phyloP scores from a whole-genome alignment of 2,113 vertebrate genomes.

The Phyllopteryx taeniolatus region DNA sequence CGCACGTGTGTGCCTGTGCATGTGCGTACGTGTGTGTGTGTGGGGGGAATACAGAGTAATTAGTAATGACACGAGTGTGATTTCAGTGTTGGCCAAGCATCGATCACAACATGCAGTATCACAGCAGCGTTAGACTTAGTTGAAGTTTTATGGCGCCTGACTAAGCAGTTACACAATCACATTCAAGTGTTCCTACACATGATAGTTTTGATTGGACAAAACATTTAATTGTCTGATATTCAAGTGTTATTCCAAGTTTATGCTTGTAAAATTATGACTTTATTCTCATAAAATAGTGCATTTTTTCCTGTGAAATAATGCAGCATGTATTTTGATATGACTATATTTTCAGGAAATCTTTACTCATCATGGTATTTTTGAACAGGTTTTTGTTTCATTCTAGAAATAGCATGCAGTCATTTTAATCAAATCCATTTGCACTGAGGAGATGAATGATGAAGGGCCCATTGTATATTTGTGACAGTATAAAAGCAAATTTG shows the following conservation, averaged over 20 bases:
- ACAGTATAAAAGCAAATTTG: neutral
- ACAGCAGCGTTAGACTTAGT: neutral
- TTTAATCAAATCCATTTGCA: neutral
- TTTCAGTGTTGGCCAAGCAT: conserved; percentile 67
- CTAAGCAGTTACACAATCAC: too few species aligned
- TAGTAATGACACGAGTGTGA: conserved; percentile 56
- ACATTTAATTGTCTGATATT: too few species aligned
- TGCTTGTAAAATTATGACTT: too few species aligned
- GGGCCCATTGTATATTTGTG: neutral
- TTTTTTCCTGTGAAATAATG: too few species aligned
- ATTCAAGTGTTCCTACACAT: too few species aligned
- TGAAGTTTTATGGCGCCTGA: too few species aligned
- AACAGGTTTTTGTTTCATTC: neutral
- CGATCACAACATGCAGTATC: conserved; percentile 35
- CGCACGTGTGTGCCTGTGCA: conserved; percentile 11
- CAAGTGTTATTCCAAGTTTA: too few species aligned
- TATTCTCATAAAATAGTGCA: too few species aligned
- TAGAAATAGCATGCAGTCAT: neutral
- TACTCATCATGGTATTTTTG: too few species aligned
- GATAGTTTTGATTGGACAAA: neutral
- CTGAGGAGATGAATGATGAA: neutral
- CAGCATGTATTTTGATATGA: too few species aligned
- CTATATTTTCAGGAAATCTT: too few species aligned
- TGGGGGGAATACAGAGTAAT: conserved; percentile 42
- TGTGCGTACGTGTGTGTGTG: conserved; percentile 20